Evolutionary conservation across 2,113 vertebrate genomes (phyloP), one percentile per base, ranked within the genome.

Genomic region (Phaethornis superciliosus): DNA sequence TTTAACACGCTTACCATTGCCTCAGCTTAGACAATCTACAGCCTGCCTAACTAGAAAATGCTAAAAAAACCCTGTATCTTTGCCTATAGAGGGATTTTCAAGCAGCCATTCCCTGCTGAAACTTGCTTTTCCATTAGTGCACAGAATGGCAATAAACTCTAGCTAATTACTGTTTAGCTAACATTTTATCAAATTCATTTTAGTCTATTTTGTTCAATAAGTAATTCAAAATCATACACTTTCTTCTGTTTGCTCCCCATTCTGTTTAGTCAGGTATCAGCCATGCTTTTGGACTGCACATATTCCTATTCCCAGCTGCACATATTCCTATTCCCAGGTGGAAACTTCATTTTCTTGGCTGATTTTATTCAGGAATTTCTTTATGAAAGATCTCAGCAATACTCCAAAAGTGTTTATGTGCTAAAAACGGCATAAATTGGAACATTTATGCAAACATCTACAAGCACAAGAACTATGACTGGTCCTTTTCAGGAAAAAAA

Each of bases 71-170:
- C 9, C 13, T 40, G 3, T 12, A 35, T 4, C 7, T 94, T 88
- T 88, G 74, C 59, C 81, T 92, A 95, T 94, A 82, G 63, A 91
- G 37, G 81, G 49, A 14, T 90, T 95, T 95, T 95, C 75, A 95
- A 89, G 86, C 26, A 85, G 49, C 23, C 42, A n/a, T 91, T 91
- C 62, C 17, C 21, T 81, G 47, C 62, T 92, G 78, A 95, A 85
- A 88, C 52, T 71, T 18, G 13, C 30, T 95, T 78, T 58, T 81
- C 63, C 54, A 56, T 81, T 71, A 77, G 54, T 19, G 65, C 13
- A 20, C n/a, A 22, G 63, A 76, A 7, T 5, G 6, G 30, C 10
- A 88, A 46, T 3, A 90, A 83, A 68, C 14, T 12, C 14, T 35
- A 19, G 7, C 4, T 68, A 70, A 76, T 62, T 56, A 62, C 10